These are phyloP conservation scores for Todiramphus saurophagus DNA, from an alignment of 2,113 vertebrate species.

Conservation along the genomic window DNA sequence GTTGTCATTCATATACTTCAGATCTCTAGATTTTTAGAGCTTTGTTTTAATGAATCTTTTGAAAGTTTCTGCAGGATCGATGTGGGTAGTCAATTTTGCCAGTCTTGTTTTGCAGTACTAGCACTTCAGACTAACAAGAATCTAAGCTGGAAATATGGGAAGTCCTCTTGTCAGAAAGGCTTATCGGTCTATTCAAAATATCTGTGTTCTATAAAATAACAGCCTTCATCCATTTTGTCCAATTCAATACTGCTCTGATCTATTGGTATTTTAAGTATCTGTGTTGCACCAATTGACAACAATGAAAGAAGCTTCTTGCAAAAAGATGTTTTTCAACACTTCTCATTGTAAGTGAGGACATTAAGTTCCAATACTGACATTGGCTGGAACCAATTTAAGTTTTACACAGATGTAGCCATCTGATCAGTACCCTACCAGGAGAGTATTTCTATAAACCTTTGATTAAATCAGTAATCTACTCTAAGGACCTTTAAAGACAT, in stretches of 20 bases:
- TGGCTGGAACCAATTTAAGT: not conserved
- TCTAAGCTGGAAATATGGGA: not conserved
- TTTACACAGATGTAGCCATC: not conserved
- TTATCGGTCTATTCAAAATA: not conserved
- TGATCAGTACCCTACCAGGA: not conserved
- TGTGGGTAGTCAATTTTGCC: not conserved
- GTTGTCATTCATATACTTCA: not conserved
- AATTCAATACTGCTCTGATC: not conserved
- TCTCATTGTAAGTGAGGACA: not conserved
- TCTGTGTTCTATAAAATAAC: not conserved
- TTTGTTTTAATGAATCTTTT: slow-evolving; percentile 38
- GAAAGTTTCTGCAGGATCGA: not conserved
- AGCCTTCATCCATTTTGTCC: not conserved
- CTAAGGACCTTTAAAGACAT: not conserved
- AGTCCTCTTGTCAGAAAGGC: not conserved
- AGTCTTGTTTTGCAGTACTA: not conserved
- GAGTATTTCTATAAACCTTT: not conserved
- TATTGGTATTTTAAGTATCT: not conserved
- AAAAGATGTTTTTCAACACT: not conserved
- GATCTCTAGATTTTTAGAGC: not conserved
- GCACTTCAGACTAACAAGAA: not conserved
- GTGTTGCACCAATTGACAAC: not conserved
- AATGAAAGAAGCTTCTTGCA: not conserved
- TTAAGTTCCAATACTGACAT: not conserved
- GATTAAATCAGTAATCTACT: not conserved